Conservation (phyloP, 2,797 vertebrate genomes). For the Selene dorsalis region DNA sequence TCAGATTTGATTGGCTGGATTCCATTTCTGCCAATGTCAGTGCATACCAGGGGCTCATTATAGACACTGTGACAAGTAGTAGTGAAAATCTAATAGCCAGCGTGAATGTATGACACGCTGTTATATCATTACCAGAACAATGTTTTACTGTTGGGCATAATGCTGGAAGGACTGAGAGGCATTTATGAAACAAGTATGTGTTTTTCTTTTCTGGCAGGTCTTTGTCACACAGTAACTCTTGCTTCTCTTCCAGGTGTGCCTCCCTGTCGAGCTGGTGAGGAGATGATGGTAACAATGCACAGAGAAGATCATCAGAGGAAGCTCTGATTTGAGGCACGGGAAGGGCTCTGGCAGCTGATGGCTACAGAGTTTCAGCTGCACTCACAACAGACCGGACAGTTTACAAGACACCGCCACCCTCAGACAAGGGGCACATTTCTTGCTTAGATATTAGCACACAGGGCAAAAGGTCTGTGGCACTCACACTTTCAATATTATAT, state of each 20-base stretch:
- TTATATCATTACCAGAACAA: slow-evolving; percentile 86
- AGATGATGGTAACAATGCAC: slow-evolving; percentile 36
- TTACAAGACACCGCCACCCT: slow-evolving; percentile 30
- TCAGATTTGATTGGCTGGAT: slow-evolving; percentile 68
- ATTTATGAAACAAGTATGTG: slow-evolving; percentile 34
- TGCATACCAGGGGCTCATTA: slow-evolving; percentile 76
- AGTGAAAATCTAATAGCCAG: slow-evolving; percentile 78
- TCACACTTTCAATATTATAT: not conserved
- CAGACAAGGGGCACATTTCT: slow-evolving; percentile 34
- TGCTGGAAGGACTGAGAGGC: slow-evolving; percentile 37
- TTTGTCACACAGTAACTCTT: slow-evolving; percentile 32
- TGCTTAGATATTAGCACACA: slow-evolving; percentile 26
- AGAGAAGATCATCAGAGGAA: slow-evolving; percentile 10
- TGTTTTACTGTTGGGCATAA: slow-evolving; percentile 58
- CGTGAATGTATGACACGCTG: slow-evolving; percentile 63
- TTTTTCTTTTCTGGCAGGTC: not conserved
- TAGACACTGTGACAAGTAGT: slow-evolving; percentile 61
- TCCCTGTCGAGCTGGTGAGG: slow-evolving; percentile 20
- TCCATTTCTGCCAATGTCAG: slow-evolving; percentile 70
- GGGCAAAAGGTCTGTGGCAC: not conserved
- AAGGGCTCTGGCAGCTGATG: slow-evolving; percentile 38
- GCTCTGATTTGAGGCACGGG: slow-evolving; percentile 39
- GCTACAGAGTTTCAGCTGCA: slow-evolving; percentile 33
- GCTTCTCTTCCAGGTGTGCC: slow-evolving; percentile 45
- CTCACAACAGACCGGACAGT: slow-evolving; percentile 32